Evolutionary conservation across 1,140 invertebrate genomes (phyloP).

Genomic region (Trichonephila clavata): DNA sequence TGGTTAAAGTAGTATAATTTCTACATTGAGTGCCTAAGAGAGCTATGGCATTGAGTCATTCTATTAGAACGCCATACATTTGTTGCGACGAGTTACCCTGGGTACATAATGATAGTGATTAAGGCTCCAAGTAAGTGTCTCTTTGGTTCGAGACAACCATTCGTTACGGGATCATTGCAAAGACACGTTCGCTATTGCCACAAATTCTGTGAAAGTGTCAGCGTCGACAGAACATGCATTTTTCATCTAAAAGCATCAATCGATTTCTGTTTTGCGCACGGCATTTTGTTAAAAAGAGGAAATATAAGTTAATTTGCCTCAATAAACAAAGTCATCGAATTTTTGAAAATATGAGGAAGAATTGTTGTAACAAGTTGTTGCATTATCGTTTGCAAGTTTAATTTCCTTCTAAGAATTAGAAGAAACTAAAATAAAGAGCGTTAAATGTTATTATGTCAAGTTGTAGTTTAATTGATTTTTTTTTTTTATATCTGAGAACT

Average conservation of each 20-base stretch:
- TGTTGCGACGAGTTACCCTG: neutral
- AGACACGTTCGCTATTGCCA: neutral
- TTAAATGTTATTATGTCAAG: no score
- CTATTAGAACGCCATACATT: neutral
- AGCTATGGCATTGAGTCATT: neutral
- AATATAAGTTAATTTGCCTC: no score
- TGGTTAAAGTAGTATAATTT: constrained; percentile 32
- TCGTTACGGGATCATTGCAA: neutral
- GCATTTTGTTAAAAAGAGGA: neutral
- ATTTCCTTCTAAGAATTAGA: no score
- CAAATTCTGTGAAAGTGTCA: neutral
- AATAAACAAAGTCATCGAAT: neutral
- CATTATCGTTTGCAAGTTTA: no score
- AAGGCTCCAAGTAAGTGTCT: neutral
- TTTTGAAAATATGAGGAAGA: neutral
- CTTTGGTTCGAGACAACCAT: neutral
- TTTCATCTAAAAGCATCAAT: neutral
- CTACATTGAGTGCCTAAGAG: neutral
- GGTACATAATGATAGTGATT: constrained; percentile 1
- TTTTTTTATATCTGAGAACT: no score
- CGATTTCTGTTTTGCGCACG: neutral
- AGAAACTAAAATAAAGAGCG: no score
- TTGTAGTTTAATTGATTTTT: no score
- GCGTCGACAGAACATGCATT: neutral
- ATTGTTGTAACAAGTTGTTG: no score